These are phyloP conservation scores for Chrysomallon squamiferum DNA, from an alignment of 1,140 invertebrate genomes.

Conservation along the genomic window DNA sequence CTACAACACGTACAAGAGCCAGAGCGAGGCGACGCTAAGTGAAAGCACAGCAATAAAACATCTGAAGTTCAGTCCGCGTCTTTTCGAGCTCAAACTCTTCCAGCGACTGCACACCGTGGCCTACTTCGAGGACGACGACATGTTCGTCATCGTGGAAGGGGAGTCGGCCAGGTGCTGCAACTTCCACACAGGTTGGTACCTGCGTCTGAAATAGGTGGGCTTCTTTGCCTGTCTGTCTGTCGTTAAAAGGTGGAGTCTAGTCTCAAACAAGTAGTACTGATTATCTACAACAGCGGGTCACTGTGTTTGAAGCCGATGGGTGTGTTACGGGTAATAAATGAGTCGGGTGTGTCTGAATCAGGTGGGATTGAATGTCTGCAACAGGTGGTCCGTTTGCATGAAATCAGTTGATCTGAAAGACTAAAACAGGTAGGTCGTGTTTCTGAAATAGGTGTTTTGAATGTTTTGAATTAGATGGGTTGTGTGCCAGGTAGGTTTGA, in stretches of 20 bases:
- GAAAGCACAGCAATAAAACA: conserved; percentile 42
- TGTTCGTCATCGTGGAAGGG: conserved; percentile 55
- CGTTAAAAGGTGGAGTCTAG: not conserved
- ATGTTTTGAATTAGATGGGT: too few species aligned
- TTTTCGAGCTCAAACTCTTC: conserved; percentile 57
- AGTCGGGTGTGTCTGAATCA: too few species aligned
- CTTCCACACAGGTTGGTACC: conserved; percentile 51
- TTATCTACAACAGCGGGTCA: not conserved
- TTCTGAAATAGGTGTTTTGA: too few species aligned
- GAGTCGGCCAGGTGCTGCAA: conserved; percentile 52
- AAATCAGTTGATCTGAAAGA: too few species aligned
- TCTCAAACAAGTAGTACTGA: not conserved
- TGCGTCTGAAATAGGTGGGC: too few species aligned
- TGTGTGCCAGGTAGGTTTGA: too few species aligned
- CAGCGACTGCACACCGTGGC: conserved; percentile 50
- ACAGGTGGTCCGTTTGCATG: too few species aligned
- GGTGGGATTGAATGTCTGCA: too few species aligned
- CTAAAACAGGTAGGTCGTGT: too few species aligned
- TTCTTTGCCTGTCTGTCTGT: too few species aligned
- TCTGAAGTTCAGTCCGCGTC: conserved; percentile 53
- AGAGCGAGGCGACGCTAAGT: conserved; percentile 34
- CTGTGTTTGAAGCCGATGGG: too few species aligned
- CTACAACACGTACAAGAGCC: conserved; percentile 52
- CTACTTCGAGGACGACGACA: conserved; percentile 55
- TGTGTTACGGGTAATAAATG: too few species aligned